Evolutionary conservation across 2,113 vertebrate genomes (phyloP).

Genomic region (Carassius carassius): DNA sequence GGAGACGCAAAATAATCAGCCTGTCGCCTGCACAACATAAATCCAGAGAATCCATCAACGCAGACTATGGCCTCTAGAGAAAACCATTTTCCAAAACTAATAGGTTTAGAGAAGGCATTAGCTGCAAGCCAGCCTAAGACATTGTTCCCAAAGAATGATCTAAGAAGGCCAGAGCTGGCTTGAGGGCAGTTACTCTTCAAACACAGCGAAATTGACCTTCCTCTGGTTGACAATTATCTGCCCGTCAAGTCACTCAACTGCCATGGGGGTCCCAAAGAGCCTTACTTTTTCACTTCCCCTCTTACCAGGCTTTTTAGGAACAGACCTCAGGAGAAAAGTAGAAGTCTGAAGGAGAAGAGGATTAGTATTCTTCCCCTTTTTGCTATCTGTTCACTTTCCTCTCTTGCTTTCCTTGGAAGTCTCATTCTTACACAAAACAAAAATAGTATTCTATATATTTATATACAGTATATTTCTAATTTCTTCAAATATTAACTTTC

Average conservation of each 20-base stretch:
- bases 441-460: background rate
- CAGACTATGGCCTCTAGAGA: constrained; percentile 26
- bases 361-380: constrained; percentile 4
- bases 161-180: constrained; percentile 42
- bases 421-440: background rate
- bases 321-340: constrained; percentile 21
- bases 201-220: constrained; percentile 49
- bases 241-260: constrained; percentile 37
- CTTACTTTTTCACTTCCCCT: constrained; percentile 35
- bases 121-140: constrained; percentile 37
- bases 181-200: constrained; percentile 43
- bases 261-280: constrained; percentile 46
- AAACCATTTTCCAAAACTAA: constrained; percentile 47
- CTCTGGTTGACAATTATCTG: constrained; percentile 48
- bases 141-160: constrained; percentile 43
- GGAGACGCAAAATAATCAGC: constrained; percentile 27
- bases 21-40: constrained; percentile 33
- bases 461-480: background rate
- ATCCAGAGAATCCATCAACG: constrained; percentile 40
- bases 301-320: constrained; percentile 36
- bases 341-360: constrained; percentile 17
- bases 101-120: constrained; percentile 49
- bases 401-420: background rate
- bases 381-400: background rate
- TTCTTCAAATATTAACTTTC: background rate